Evolutionary conservation across 2,888 invertebrate genomes (phyloP), one percentile per base, ranked within the genome.

Genomic region (Clepsis dumicolana): DNA sequence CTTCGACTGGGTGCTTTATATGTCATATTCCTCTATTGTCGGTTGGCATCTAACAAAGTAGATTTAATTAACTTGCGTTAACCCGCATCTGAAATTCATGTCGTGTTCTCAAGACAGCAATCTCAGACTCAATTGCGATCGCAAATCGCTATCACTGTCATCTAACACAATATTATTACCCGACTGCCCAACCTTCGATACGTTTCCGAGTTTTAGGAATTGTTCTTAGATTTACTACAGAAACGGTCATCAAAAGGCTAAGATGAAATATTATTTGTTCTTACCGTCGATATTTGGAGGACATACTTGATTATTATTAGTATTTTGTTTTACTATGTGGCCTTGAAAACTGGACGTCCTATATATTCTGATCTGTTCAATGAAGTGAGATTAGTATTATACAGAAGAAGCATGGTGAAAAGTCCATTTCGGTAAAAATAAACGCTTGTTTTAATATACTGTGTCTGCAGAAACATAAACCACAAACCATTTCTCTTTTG

Each of bases 41-140:
- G 48, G 60, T 14, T 60, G 16, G 44, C 41, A 53, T 2, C 32
- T 32, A 44, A 61, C 65, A 61, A 65, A 44, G 32, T 32, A 32
- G 38, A 65, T 54, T 65, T 24, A 61, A 65, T 65, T 61, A 65
- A 44, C 53, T 61, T 53, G 60, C 32, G 16, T 41, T 65, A 65
- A 65, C 65, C 70, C 70, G 29, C 61, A 70, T 70, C 56, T 56
- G 38, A 61, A 61, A 70, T 70, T 62, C 56, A 61, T 70, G 61
- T 66, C 44, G 44, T 54, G 65, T 61, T 60, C 60, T 61, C 32
- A 10, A 57, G 56, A 53, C 27, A 48, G 48, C 21, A 65, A 52
- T 60, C 38, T 59, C 2, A 27, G 59, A 41, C 10, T 38, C 65
- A 18, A 65, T 56, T 64, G 44, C 1, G 12, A 12, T 35, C 56